Evolutionary conservation across 1,140 invertebrate species (phyloP).

Genomic region (Ceratina calcarata): DNA sequence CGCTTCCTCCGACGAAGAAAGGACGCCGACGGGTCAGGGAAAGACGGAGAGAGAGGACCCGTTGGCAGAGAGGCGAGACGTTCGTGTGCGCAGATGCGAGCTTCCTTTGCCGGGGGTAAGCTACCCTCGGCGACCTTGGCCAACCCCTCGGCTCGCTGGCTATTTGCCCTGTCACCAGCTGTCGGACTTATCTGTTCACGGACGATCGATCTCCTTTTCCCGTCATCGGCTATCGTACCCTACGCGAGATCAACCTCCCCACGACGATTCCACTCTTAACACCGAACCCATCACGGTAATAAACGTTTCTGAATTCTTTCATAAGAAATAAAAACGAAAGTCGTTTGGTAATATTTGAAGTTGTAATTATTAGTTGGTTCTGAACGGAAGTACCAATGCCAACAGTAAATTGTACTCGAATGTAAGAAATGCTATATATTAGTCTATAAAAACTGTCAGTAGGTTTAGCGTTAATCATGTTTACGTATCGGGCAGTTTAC

Average conservation of each 20-base stretch:
- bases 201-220: conserved; percentile 46
- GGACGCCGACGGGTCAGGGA: conserved; percentile 17
- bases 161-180: conserved; percentile 58
- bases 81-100: conserved; percentile 60
- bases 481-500: not conserved
- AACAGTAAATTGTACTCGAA: too few relatives aligned
- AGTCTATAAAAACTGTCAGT: too few relatives aligned
- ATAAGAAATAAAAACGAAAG: too few relatives aligned
- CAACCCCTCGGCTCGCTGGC: conserved; percentile 55
- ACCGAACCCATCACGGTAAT: not conserved
- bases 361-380: too few relatives aligned
- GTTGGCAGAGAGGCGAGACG: conserved; percentile 2
- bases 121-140: conserved; percentile 67
- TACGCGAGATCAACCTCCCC: not conserved
- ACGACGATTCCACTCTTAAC: not conserved
- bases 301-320: too few relatives aligned
- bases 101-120: conserved; percentile 63
- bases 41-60: not conserved
- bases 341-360: too few relatives aligned
- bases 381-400: too few relatives aligned
- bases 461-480: not conserved
- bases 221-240: not conserved
- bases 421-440: too few relatives aligned
- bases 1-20: not conserved
- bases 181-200: conserved; percentile 57